Evolutionary conservation across 2,888 invertebrate genomes (phyloP).

Genomic region (Drosophila hamatofila): DNA sequence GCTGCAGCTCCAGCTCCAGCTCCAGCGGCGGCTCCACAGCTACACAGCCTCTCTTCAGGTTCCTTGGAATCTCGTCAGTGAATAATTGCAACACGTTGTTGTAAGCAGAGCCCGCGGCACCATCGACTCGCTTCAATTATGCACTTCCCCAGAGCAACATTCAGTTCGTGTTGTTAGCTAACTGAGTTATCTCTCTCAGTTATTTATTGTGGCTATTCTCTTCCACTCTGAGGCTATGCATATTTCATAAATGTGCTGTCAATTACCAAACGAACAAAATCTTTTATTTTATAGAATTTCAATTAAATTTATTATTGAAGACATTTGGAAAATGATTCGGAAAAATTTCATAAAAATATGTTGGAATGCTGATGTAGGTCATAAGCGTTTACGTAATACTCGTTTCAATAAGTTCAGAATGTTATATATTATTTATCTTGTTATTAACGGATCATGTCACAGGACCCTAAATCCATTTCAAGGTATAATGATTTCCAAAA

Average conservation of each 20-base stretch:
- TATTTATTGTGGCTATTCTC: conserved; percentile 1
- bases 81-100: conserved; percentile 76
- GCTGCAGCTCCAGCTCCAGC: not conserved
- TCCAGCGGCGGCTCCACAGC: too few relatives aligned
- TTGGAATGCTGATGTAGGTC: too few relatives aligned
- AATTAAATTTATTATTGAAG: not conserved
- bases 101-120: conserved; percentile 54
- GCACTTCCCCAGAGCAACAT: conserved; percentile 17
- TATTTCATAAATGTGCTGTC: conserved; percentile 1
- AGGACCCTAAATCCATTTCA: too few relatives aligned
- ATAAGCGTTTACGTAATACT: not conserved
- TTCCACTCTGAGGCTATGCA: not conserved
- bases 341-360: not conserved
- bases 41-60: not conserved
- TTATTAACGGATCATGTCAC: too few relatives aligned
- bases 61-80: conserved; percentile 48
- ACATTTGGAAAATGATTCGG: not conserved
- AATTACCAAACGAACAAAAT: not conserved
- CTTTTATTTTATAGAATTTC: not conserved
- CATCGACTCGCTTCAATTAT: conserved; percentile 55
- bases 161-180: conserved; percentile 21
- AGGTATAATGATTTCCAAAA: too few relatives aligned
- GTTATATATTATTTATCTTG: too few relatives aligned
- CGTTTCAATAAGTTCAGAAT: not conserved
- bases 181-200: conserved; percentile 26